Percentiles rank a stretch among this genome's conserved stretches.
Evolutionary conservation across 1,140 invertebrate genomes (phyloP).

Genomic region (Drosophila obscura): DNA sequence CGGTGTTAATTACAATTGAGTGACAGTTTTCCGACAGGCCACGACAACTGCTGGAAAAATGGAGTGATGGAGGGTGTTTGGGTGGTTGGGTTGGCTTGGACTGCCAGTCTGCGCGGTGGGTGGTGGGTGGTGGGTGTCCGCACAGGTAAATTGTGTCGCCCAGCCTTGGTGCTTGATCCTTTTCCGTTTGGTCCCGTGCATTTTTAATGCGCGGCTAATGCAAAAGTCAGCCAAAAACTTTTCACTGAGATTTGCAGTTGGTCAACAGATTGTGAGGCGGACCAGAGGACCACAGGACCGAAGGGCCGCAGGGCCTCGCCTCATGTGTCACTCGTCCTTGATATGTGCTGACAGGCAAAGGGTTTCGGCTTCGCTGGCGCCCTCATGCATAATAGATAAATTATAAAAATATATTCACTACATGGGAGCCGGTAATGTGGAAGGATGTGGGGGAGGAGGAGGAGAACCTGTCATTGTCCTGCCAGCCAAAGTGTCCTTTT

Average conservation of each 20-base stretch:
- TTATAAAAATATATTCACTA: conserved; percentile 77
- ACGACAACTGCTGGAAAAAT: conserved; percentile 30
- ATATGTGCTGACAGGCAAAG: conserved; percentile 66
- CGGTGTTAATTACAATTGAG: conserved; percentile 81
- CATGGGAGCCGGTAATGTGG: conserved; percentile 17
- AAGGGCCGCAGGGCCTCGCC: conserved; percentile 9
- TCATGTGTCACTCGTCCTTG: conserved; percentile 51
- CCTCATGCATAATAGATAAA: conserved; percentile 83
- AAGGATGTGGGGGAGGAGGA: conserved; percentile 9
- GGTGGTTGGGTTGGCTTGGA: conserved; percentile 18
- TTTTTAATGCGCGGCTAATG: conserved; percentile 79
- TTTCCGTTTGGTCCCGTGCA: conserved; percentile 56
- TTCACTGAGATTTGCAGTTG: conserved; percentile 73
- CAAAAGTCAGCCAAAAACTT: conserved; percentile 61
- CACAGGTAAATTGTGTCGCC: conserved; percentile 61
- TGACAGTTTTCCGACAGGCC: conserved; percentile 81
- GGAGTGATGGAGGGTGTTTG: neutral
- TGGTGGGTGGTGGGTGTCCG: conserved; percentile 69
- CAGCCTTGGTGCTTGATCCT: conserved; percentile 28
- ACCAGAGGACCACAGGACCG: conserved; percentile 14
- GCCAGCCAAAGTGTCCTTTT: conserved; percentile 76
- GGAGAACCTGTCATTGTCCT: conserved; percentile 60
- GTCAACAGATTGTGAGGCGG: conserved; percentile 43
- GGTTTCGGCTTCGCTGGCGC: conserved; percentile 58
- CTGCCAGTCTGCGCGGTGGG: conserved; percentile 36